Percentiles rank a stretch among this genome's conserved stretches.
Evolutionary conservation across 2,113 vertebrate genomes (phyloP).

Genomic region (Notothenia coriiceps): DNA sequence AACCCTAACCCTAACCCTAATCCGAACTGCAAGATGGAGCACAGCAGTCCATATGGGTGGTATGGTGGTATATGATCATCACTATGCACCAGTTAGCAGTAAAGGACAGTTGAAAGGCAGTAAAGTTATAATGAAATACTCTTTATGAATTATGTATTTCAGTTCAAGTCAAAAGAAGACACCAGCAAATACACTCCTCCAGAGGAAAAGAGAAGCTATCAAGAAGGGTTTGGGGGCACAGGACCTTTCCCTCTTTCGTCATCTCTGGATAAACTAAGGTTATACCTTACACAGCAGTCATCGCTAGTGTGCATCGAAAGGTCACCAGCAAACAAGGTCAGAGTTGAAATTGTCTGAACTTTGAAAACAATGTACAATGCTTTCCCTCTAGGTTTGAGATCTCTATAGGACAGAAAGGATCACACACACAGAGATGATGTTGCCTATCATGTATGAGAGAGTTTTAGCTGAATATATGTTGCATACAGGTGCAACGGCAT

Average conservation of each 20-base stretch:
- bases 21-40: not conserved
- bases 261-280: not conserved
- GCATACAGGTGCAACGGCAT: not conserved
- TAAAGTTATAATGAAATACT: not conserved
- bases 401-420: not conserved
- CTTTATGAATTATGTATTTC: slow-evolving; percentile 35
- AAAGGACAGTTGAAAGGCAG: slow-evolving; percentile 27
- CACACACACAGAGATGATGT: not conserved
- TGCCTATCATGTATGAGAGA: not conserved
- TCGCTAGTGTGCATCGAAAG: not conserved
- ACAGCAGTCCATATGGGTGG: too few species aligned
- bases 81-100: not conserved
- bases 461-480: not conserved
- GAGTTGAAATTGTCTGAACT: not conserved
- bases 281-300: not conserved
- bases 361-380: not conserved
- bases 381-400: not conserved
- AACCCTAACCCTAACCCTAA: too few species aligned
- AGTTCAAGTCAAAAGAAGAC: not conserved
- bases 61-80: not conserved
- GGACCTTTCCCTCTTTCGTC: not conserved
- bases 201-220: too few species aligned
- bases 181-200: not conserved
- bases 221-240: not conserved
- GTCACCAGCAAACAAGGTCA: slow-evolving; percentile 2